Conservation (phyloP, 2,113 vertebrate genomes). For the Perognathus longimembris region DNA sequence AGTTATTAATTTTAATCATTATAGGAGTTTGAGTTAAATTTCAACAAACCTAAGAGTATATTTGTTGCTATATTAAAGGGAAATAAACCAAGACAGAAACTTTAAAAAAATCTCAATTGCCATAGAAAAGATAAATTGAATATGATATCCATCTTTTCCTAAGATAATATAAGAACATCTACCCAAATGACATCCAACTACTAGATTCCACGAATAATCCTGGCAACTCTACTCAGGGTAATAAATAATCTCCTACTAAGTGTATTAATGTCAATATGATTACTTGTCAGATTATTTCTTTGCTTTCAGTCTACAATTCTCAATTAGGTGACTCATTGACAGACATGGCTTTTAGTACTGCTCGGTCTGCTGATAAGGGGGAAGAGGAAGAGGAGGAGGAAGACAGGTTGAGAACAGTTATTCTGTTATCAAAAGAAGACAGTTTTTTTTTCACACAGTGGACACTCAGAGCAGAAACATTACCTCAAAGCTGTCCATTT, state of each 20-base stretch:
- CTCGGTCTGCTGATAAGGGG: not conserved
- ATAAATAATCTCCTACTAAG: not conserved
- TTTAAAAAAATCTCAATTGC: slow-evolving; percentile 7
- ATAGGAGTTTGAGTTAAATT: slow-evolving; percentile 2
- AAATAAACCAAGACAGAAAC: slow-evolving; percentile 6
- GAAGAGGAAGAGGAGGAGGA: too few species aligned
- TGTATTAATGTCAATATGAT: not conserved
- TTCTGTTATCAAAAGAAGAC: not conserved
- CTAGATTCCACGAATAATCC: not conserved
- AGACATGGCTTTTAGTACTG: not conserved
- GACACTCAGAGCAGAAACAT: not conserved
- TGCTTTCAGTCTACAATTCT: slow-evolving; percentile 2
- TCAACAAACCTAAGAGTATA: not conserved
- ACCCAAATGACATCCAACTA: not conserved
- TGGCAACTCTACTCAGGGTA: not conserved
- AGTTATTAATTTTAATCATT: not conserved
- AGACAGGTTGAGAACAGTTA: not conserved
- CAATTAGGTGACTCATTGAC: not conserved
- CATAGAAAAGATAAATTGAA: not conserved
- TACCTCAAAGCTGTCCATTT: not conserved
- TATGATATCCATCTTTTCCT: not conserved
- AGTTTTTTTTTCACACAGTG: not conserved
- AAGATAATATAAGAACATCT: not conserved
- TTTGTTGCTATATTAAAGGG: not conserved
- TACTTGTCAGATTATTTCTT: slow-evolving; percentile 25